Percentiles rank a stretch among this genome's conserved stretches.
Evolutionary conservation across 2,888 invertebrate genomes (phyloP).

Genomic region (Pseudoips prasinana): DNA sequence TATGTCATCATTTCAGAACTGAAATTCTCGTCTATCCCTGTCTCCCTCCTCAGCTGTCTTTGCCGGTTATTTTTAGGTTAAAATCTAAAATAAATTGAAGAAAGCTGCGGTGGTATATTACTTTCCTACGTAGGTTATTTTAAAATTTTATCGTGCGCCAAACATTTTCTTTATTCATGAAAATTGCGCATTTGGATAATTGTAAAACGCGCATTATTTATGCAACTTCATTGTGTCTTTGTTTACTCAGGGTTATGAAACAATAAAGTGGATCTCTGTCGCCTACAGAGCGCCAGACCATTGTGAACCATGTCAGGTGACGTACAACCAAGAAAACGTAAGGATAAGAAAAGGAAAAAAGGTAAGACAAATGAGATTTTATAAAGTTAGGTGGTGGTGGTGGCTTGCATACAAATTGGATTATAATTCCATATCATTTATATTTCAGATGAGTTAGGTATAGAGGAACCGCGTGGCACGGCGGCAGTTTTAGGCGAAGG

Average conservation of each 20-base stretch:
- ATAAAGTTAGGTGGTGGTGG: slow-evolving; percentile 3
- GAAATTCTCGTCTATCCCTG: slow-evolving; percentile 44
- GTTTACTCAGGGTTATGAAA: slow-evolving; percentile 79
- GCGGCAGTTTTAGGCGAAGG: slow-evolving; percentile 80
- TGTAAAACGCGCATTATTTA: slow-evolving; percentile 44
- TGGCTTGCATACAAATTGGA: slow-evolving; percentile 14
- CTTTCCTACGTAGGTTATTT: slow-evolving; percentile 74
- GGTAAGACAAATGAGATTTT: slow-evolving; percentile 71
- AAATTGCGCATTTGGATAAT: slow-evolving; percentile 71
- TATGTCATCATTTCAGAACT: too few species aligned
- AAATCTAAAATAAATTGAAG: slow-evolving; percentile 78
- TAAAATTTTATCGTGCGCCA: slow-evolving; percentile 69
- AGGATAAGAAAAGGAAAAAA: slow-evolving; percentile 91
- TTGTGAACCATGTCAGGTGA: slow-evolving; percentile 90
- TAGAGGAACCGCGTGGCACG: slow-evolving; percentile 73
- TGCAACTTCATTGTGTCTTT: slow-evolving; percentile 58
- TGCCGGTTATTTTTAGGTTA: slow-evolving; percentile 80
- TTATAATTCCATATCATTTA: slow-evolving; percentile 10
- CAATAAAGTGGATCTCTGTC: slow-evolving; percentile 66
- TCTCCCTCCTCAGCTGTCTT: slow-evolving; percentile 72
- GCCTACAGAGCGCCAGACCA: slow-evolving; percentile 65
- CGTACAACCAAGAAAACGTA: slow-evolving; percentile 92
- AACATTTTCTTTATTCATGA: slow-evolving; percentile 55
- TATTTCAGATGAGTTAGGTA: slow-evolving; percentile 71
- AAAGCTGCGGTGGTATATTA: slow-evolving; percentile 63